Evolutionary conservation across 2,113 vertebrate genomes (phyloP), one percentile per base, ranked within the genome.

Genomic region (Eleginops maclovinus): DNA sequence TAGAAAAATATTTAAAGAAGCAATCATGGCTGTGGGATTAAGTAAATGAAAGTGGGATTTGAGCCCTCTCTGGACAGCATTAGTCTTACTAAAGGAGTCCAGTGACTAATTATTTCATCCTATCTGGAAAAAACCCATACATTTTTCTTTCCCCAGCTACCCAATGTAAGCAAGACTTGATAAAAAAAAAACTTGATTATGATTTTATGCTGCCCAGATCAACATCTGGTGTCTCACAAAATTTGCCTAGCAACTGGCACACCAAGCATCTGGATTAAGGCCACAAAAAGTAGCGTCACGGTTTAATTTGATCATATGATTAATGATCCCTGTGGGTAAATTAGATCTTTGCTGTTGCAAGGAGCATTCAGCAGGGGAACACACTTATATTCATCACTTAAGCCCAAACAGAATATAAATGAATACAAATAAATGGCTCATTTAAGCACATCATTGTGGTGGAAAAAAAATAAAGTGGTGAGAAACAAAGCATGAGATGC

Each of bases 261-360:
- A 53, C 4, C 14, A 16, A 1, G 61, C 71, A 72, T 76, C 72
- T 76, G 80, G 64, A 77, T 70, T 43, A 43, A 21, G 24, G 55
- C 44, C 49, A 82, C 41, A 54, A 43, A n/a, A 72, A 58, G 10
- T 9, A 59, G n/a, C 10, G 8, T 68, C 16, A 59, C 43, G 54
- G 46, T 73, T 69, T 21, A 64, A 79, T 59, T 49, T 76, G 68
- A 79, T 86, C 51, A 51, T 56, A 72, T 86, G 72, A 75, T 82
- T 82, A 49, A 75, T 82, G 67, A 72, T 68, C 58, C 44, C 15
- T 59, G 24, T 64, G 21, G 24, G 46, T 53, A 54, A 76, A 68
- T 59, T 41, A 51, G 3, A 67, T 72, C 66, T 63, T 66, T 82
- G 47, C 17, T 70, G 12, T 56, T 22, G 36, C 46, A 31, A 22